phyloP scores from a whole-genome alignment of 2,888 invertebrate species.

The Pollenia angustigena region DNA sequence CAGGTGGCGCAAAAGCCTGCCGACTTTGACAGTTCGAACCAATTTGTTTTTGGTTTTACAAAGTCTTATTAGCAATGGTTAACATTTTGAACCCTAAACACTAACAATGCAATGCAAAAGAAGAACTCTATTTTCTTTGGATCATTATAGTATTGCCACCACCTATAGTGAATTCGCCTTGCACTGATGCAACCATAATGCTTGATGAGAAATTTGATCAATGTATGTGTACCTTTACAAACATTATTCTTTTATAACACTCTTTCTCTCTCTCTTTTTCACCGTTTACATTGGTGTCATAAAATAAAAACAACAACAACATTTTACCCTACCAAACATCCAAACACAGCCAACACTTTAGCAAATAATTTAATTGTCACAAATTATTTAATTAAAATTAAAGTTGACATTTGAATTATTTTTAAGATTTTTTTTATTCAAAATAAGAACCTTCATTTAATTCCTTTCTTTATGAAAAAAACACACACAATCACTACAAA shows the following conservation, averaged over 20 bases:
- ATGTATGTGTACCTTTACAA: not conserved
- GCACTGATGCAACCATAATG: too few species aligned
- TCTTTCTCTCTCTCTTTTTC: conserved; percentile 22
- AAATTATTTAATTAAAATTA: not conserved
- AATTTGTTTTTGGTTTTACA: too few species aligned
- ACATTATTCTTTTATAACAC: conserved; percentile 17
- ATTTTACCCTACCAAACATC: not conserved
- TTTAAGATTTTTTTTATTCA: not conserved
- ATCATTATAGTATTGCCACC: too few species aligned
- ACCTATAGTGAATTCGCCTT: too few species aligned
- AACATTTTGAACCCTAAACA: too few species aligned
- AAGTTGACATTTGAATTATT: conserved; percentile 25
- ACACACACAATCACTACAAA: conserved; percentile 17
- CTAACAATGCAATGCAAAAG: too few species aligned
- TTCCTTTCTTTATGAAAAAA: conserved; percentile 9
- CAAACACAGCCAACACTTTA: conserved; percentile 11
- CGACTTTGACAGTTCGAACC: too few species aligned
- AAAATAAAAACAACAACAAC: not conserved
- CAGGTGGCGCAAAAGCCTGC: too few species aligned
- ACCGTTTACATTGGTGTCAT: not conserved
- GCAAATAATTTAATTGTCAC: conserved; percentile 20
- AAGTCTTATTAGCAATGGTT: too few species aligned
- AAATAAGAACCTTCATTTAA: not conserved
- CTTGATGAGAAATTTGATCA: too few species aligned
- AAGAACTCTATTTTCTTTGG: too few species aligned